A percentile compares a stretch with the other conserved stretches of the same genome.
These are phyloP conservation scores for Peromyscus maniculatus DNA, from an alignment of 2,113 vertebrate species.

Conservation along the genomic window DNA sequence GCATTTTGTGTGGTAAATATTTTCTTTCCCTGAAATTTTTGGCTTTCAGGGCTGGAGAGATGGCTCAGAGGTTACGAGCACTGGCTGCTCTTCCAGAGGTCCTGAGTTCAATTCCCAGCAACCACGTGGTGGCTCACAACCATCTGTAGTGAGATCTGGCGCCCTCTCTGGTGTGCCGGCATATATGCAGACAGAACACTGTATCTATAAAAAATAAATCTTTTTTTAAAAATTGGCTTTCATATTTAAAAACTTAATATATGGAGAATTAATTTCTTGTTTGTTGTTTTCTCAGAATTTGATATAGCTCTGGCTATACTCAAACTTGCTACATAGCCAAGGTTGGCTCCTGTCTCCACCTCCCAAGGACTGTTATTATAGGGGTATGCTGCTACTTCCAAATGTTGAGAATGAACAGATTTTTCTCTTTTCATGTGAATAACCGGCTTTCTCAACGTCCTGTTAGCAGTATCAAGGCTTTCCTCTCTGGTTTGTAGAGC, in stretches of 20 bases:
- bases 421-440: slow-evolving; percentile 45
- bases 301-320: not conserved
- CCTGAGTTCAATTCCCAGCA: no score
- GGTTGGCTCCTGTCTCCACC: not conserved
- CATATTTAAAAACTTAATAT: slow-evolving; percentile 52
- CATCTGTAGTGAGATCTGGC: no score
- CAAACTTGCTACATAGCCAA: not conserved
- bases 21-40: slow-evolving; percentile 53
- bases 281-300: not conserved
- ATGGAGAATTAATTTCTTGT: not conserved
- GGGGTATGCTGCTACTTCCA: no score
- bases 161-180: no score
- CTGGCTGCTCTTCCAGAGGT: no score
- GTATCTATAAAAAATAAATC: no score
- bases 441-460: not conserved
- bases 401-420: not conserved
- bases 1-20: slow-evolving; percentile 55
- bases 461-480: not conserved
- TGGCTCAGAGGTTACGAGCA: no score
- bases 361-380: not conserved
- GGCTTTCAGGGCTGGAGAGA: not conserved
- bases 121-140: no score
- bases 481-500: slow-evolving; percentile 12
- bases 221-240: not conserved
- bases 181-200: no score